Base-by-base conservation (phyloP, 2,113 vertebrate species). In the Anguilla japonica region DNA sequence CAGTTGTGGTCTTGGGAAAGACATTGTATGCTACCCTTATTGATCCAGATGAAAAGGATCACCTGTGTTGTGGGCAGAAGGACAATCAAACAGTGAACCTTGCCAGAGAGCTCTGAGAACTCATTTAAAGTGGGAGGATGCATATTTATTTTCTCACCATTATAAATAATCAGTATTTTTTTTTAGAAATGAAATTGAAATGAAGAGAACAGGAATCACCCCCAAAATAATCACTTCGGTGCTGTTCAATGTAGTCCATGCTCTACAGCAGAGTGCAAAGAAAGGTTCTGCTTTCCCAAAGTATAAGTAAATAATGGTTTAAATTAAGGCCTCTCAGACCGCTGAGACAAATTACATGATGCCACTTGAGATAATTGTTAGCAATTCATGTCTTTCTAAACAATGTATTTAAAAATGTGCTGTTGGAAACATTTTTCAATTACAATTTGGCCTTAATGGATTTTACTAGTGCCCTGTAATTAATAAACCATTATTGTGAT, bases 321-420 rank as follows among this genome's bases (percentile, higher is more conserved):
- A n/a, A 75, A 34, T 75, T 75, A n/a, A 9, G n/a, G 71, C n/a
- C n/a, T 2, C 34, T 13, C n/a, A 34, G n/a, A 34, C 71, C 9
- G 11, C 71, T 29, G 71, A 75, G 71, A 75, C 71, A 75, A 75
- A 75, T 75, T 75, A 75, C 71, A 75, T 34, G 71, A n/a, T 75
- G 71, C 71, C 22, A n/a, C 71, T 75, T 13, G 60, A 67, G n/a
- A 26, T 75, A 75, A 75, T 75, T 13, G 71, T 75, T 75, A 75
- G 71, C 71, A 75, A 75, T 75, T 75, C 26, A 26, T 34, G 71
- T n/a, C 71, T 75, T 75, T 75, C 20, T 75, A 75, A 75, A 75
- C 71, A 75, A 75, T 75, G 71, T 26, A 29, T 75, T 29, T 29
- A 11, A 34, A 34, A 26, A 34, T n/a, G 5, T n/a, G n/a, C 11